A percentile compares a stretch with the other conserved stretches of the same genome.
Conservation (phyloP, 1,140 invertebrate species). For the Apis florea region DNA sequence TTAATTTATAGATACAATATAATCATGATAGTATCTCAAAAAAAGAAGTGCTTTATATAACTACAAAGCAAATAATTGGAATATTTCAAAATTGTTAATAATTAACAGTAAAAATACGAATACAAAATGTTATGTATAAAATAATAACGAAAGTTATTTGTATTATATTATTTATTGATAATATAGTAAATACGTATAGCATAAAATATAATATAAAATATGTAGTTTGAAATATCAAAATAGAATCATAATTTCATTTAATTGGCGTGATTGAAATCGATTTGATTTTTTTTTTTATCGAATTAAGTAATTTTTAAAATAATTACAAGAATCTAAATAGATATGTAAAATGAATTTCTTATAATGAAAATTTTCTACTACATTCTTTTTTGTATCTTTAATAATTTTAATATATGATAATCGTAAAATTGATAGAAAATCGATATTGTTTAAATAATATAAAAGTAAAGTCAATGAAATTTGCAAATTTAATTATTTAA, state of each 20-base stretch:
- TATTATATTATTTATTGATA: conserved; percentile 22
- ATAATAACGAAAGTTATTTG: neutral
- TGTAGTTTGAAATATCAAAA: conserved; percentile 1
- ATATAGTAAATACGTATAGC: neutral
- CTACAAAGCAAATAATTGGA: neutral
- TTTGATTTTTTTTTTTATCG: neutral
- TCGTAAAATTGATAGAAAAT: neutral
- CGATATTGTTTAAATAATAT: neutral
- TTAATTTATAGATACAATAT: neutral
- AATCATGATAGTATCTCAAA: neutral
- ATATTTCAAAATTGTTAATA: neutral
- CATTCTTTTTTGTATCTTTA: neutral
- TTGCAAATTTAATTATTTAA: neutral
- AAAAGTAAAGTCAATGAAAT: neutral
- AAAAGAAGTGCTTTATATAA: neutral
- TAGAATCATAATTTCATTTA: neutral
- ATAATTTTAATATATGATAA: neutral
- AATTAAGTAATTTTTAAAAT: neutral
- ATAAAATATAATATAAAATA: neutral
- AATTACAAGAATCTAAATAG: neutral
- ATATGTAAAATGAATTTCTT: neutral
- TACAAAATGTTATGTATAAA: neutral
- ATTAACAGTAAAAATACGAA: neutral
- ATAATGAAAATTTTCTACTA: neutral
- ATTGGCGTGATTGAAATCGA: neutral